These are phyloP conservation scores for Paragorgia papillata DNA, from an alignment of 92 coral and sea anemone genomes.

Conservation along the genomic window DNA sequence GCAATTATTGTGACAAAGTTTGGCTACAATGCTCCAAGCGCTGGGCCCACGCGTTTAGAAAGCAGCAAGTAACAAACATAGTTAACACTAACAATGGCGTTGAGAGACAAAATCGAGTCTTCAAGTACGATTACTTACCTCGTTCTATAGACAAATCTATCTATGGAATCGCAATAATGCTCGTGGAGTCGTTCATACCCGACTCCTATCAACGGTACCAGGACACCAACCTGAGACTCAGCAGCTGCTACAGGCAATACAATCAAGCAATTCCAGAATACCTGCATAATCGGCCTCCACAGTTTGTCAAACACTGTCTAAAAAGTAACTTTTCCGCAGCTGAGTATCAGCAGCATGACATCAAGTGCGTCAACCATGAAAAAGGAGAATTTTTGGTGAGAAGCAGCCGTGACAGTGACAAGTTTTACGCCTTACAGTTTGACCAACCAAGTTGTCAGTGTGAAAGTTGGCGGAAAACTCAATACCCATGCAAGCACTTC, in stretches of 20 bases:
- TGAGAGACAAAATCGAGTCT: slow-evolving; percentile 67
- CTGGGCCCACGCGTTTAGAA: slow-evolving; percentile 63
- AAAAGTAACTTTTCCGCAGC: slow-evolving; percentile 26
- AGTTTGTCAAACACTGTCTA: slow-evolving; percentile 52
- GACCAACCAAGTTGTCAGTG: slow-evolving; percentile 55
- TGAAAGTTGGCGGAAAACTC: slow-evolving; percentile 56
- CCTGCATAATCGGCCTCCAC: slow-evolving; percentile 50
- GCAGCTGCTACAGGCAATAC: slow-evolving; percentile 49
- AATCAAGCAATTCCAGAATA: slow-evolving; percentile 36
- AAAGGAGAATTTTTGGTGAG: slow-evolving; percentile 38
- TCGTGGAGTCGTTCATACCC: slow-evolving; percentile 61
- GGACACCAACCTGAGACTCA: slow-evolving; percentile 61
- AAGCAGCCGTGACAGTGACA: slow-evolving; percentile 4
- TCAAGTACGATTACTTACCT: slow-evolving; percentile 62
- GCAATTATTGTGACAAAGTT: slow-evolving; percentile 46
- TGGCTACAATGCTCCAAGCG: slow-evolving; percentile 52
- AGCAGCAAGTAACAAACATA: slow-evolving; percentile 58
- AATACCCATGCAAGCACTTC: slow-evolving; percentile 58
- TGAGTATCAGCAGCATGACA: slow-evolving; percentile 15
- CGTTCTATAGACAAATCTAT: slow-evolving; percentile 66
- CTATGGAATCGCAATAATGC: slow-evolving; percentile 55
- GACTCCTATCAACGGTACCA: slow-evolving; percentile 59
- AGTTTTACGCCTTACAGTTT: slow-evolving; percentile 31
- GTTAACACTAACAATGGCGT: slow-evolving; percentile 66
- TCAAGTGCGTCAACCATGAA: slow-evolving; percentile 42